Evolutionary conservation across 30 jellyfish, hydroid and myxozoan species (phyloP).

Genomic region (Aurelia coerulea): DNA sequence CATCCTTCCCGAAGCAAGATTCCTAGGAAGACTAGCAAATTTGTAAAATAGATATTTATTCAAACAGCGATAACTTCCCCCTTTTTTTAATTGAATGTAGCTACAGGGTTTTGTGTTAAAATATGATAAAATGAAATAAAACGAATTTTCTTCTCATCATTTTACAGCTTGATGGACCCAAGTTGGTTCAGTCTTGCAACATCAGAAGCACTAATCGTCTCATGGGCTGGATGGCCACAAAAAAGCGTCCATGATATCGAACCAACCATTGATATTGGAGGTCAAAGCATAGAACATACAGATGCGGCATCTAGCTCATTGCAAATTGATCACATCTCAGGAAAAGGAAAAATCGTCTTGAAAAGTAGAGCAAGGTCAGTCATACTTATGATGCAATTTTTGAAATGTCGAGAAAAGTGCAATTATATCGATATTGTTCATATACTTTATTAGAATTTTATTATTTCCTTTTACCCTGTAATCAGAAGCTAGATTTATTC

Average conservation of each 20-base stretch:
- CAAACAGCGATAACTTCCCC: no score
- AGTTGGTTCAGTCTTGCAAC: conserved; percentile 78
- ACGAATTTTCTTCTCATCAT: not conserved
- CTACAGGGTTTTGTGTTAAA: no score
- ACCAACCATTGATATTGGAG: conserved; percentile 81
- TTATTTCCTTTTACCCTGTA: no score
- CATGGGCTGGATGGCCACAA: conserved; percentile 87
- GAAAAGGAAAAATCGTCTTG: conserved; percentile 52
- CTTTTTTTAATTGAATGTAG: no score
- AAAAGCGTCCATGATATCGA: conserved; percentile 37
- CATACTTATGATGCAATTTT: not conserved
- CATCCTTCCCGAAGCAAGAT: no score
- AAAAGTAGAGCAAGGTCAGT: conserved; percentile 43
- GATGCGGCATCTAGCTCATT: conserved; percentile 27
- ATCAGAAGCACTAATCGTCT: conserved; percentile 66
- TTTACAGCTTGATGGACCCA: conserved; percentile 72
- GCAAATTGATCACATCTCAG: conserved; percentile 65
- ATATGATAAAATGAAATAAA: no score
- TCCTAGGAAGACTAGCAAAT: no score
- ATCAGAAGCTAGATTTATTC: no score
- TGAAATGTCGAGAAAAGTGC: no score
- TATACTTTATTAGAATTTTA: no score
- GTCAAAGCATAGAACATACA: conserved; percentile 71
- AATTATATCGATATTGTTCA: no score
- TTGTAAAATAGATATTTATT: no score